Base-by-base conservation (phyloP, 30 jellyfish, hydroid and myxozoan genomes). In the Euphysa ruthae region DNA sequence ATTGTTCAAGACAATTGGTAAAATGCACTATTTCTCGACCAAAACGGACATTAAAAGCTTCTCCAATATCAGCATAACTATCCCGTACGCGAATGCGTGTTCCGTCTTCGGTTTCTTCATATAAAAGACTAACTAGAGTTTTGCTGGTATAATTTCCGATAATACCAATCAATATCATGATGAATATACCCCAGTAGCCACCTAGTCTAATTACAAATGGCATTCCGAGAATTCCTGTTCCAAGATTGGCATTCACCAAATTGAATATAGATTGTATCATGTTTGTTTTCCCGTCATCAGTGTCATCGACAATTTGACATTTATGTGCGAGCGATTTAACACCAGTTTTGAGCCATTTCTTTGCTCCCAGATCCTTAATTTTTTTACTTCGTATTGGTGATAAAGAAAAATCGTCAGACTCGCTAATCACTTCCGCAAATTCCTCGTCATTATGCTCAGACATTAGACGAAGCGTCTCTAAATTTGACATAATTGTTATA, bases 221-320 rank as follows among this genome's bases (percentile, higher is more conserved):
- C 94, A 85, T 85, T 8, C 92, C 96, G 25, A 85, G 43, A 26
- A 78, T 78, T 20, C 94, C 96, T 23, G 94, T 78, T 18, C 96
- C 94, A 26, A 85, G 88, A 55, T 85, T 78, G n/a, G 95, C 95
- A 57, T 84, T 84, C 50, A 84, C 77, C 34, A 84, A 43, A 69
- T 78, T 85, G 82, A 85, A 77, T 23, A 85, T 60, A 32, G 96
- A 70, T 27, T 87, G 94, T 2, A 85, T 35, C 22, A 85, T 78
- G 27, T 78, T 85, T 6, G 96, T 85, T 57, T 85, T 85, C 20
- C 74, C 74, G 26, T 61, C 74, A 29, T 85, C 96, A 35, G 87
- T 78, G 77, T 85, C 96, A 61, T 85, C 96, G 16, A 85, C 96
- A 18, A 85, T 85, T 55, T 69, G 89, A 66, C 96, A 85, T 49